Conservation (phyloP, 1,140 invertebrate genomes). For the Gyrodactylus bullatarudis region DNA sequence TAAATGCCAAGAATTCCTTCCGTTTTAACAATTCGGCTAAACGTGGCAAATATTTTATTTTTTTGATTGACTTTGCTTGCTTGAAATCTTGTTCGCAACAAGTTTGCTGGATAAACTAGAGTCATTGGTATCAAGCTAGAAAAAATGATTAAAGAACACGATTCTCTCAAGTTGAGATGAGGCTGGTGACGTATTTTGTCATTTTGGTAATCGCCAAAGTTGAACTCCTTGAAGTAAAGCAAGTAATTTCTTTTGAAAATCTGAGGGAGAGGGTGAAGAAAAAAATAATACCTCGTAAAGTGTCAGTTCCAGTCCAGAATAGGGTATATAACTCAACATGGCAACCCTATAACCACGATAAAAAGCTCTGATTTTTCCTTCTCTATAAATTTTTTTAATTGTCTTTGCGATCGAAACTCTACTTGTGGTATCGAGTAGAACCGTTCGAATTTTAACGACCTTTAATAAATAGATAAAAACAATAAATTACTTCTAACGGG, state of each 20-base stretch:
- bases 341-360: slow-evolving; percentile 54
- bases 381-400: slow-evolving; percentile 44
- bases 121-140: not conserved
- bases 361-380: slow-evolving; percentile 51
- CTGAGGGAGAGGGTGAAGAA: too few relatives aligned
- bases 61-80: not conserved
- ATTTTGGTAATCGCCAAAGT: too few relatives aligned
- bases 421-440: slow-evolving; percentile 64
- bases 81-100: not conserved
- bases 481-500: slow-evolving; percentile 45
- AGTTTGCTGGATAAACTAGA: not conserved
- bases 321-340: slow-evolving; percentile 80
- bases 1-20: not conserved
- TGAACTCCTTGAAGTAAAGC: not conserved
- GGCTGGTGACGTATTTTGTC: not conserved
- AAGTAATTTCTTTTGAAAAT: slow-evolving; percentile 8
- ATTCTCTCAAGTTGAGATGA: not conserved
- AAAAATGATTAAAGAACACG: not conserved
- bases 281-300: slow-evolving; percentile 84
- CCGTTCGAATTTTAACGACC: slow-evolving; percentile 72
- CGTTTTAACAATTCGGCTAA: not conserved
- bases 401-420: slow-evolving; percentile 54
- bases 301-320: slow-evolving; percentile 87
- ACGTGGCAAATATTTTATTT: not conserved
- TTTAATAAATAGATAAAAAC: not conserved